Conservation (phyloP, 2,113 vertebrate species). For the Otolemur garnettii region DNA sequence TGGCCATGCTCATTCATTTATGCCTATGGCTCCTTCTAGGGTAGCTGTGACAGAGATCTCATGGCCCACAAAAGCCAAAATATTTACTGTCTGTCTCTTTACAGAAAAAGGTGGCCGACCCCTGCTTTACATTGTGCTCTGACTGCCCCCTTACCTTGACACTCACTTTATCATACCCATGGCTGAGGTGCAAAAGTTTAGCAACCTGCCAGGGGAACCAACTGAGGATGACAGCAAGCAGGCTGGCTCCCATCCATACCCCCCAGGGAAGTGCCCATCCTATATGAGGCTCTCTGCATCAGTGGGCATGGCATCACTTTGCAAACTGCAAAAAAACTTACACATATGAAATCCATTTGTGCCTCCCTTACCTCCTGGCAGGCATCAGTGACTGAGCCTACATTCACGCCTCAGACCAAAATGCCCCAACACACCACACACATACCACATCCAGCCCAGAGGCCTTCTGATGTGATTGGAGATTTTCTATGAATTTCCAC, state of each 20-base stretch:
- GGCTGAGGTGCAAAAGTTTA: background rate
- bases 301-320: background rate
- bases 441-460: background rate
- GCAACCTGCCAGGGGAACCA: background rate
- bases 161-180: background rate
- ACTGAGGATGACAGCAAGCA: rapidly evolving
- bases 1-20: background rate
- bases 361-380: background rate
- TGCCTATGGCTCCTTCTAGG: background rate
- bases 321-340: background rate
- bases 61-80: background rate
- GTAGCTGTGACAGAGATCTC: background rate
- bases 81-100: background rate
- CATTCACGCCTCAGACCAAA: background rate
- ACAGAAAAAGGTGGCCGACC: background rate
- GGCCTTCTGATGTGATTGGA: background rate
- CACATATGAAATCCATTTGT: background rate
- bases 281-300: background rate
- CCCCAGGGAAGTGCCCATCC: background rate
- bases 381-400: background rate
- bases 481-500: background rate
- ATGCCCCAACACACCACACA: background rate
- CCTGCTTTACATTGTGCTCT: background rate
- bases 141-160: background rate
- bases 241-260: background rate